phyloP scores from a whole-genome alignment of 2,797 vertebrate species.

The Petrocephalus schoutedeni region DNA sequence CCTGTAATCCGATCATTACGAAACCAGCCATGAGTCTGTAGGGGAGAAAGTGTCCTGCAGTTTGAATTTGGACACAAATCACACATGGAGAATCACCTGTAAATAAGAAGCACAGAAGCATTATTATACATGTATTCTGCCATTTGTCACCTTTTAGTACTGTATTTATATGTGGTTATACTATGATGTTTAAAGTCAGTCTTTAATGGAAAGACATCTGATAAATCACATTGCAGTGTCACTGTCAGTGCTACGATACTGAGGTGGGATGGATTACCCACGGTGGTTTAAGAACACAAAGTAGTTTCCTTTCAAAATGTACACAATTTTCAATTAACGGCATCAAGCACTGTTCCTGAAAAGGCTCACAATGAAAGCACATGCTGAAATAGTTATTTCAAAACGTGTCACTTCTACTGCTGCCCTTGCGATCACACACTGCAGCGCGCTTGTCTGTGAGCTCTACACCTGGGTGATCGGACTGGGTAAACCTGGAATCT shows the following conservation, averaged over 20 bases:
- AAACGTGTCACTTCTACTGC: not conserved
- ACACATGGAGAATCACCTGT: not conserved
- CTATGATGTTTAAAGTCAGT: not conserved
- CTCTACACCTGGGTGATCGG: not conserved
- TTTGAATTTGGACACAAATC: not conserved
- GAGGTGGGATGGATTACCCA: not conserved
- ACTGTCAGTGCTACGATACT: not conserved
- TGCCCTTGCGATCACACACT: not conserved
- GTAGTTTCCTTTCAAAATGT: not conserved
- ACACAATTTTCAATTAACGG: no score
- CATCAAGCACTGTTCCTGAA: not conserved
- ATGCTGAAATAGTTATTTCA: not conserved
- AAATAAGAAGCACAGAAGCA: not conserved
- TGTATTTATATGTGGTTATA: not conserved
- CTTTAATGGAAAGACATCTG: not conserved
- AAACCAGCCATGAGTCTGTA: not conserved
- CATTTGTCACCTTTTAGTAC: not conserved
- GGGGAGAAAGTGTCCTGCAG: not conserved
- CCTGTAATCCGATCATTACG: not conserved
- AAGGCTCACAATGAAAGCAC: not conserved
- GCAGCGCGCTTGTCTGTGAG: not conserved
- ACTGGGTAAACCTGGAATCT: not conserved
- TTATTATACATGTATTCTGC: not conserved
- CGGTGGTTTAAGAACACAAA: not conserved
- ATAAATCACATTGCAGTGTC: not conserved